Conservation (phyloP, 2,113 vertebrate genomes). For the Salvator merianae region DNA sequence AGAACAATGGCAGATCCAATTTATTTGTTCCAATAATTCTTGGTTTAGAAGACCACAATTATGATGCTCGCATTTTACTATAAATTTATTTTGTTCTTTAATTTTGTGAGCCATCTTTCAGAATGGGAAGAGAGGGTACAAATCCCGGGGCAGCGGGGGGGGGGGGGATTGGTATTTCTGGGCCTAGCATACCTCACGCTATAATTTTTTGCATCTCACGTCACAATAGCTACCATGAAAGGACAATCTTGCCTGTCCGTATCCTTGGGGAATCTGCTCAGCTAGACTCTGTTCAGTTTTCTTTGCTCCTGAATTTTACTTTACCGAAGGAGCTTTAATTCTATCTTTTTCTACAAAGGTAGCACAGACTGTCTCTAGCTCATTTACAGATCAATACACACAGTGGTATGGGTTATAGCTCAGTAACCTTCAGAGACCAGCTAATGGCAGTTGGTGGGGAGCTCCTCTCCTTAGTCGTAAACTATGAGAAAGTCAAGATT, state of each 20-base stretch:
- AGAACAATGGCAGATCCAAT: too few relatives aligned
- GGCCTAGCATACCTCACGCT: background rate
- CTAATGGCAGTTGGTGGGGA: slow-evolving; percentile 9
- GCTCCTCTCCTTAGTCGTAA: slow-evolving; percentile 36
- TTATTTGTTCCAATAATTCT: too few relatives aligned
- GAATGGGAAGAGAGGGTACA: background rate
- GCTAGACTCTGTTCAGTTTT: slow-evolving; percentile 12
- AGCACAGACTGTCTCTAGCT: slow-evolving; percentile 11
- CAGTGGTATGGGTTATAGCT: background rate
- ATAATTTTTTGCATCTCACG: background rate
- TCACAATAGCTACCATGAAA: background rate
- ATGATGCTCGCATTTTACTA: too few relatives aligned
- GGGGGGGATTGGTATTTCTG: background rate
- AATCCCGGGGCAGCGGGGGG: background rate
- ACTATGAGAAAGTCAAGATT: slow-evolving; percentile 15
- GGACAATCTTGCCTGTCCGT: background rate
- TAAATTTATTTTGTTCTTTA: too few relatives aligned
- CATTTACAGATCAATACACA: slow-evolving; percentile 38
- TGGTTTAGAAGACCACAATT: too few relatives aligned
- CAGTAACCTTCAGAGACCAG: background rate
- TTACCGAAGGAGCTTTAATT: background rate
- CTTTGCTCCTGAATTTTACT: slow-evolving; percentile 35
- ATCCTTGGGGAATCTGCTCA: slow-evolving; percentile 15
- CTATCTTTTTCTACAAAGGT: slow-evolving; percentile 36
- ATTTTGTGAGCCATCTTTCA: background rate